Conservation (phyloP, 2,113 vertebrate genomes). For the Rhinoptilus africanus region DNA sequence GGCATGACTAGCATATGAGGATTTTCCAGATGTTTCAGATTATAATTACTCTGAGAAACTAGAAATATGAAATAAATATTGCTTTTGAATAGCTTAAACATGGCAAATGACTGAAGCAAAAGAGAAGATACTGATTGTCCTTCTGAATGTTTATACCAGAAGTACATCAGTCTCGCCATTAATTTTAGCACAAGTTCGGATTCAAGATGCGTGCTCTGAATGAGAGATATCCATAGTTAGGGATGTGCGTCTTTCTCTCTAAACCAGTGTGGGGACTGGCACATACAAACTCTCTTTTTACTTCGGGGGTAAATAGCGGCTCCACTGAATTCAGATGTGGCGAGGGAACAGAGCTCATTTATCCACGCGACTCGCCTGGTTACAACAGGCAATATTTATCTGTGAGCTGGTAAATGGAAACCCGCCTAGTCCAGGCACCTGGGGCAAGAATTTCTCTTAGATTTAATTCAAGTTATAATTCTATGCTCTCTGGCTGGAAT, state of each 20-base stretch:
- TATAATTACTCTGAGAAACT: constrained; percentile 49
- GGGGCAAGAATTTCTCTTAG: not conserved
- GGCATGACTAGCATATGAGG: not conserved
- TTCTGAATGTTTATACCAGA: not conserved
- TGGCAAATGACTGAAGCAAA: not conserved
- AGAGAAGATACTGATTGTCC: not conserved
- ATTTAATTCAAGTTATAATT: not conserved
- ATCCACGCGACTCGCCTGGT: not conserved
- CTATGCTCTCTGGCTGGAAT: not conserved
- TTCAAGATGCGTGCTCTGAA: not conserved
- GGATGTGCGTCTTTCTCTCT: not conserved
- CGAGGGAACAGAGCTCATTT: constrained; percentile 10
- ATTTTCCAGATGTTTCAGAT: constrained; percentile 62
- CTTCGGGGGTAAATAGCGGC: not conserved
- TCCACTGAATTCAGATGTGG: not conserved
- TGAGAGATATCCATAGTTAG: not conserved
- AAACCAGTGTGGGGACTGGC: not conserved
- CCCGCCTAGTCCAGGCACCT: not conserved
- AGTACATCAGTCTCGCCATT: not conserved
- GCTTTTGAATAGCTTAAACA: not conserved
- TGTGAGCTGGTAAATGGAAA: not conserved
- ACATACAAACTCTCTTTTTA: not conserved
- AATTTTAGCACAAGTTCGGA: not conserved
- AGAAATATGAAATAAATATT: constrained; percentile 13
- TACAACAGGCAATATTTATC: not conserved